A percentile compares a stretch with the other conserved stretches of the same genome.
phyloP scores from a whole-genome alignment of 2,888 invertebrate species.

The Ptilodon capucinus region DNA sequence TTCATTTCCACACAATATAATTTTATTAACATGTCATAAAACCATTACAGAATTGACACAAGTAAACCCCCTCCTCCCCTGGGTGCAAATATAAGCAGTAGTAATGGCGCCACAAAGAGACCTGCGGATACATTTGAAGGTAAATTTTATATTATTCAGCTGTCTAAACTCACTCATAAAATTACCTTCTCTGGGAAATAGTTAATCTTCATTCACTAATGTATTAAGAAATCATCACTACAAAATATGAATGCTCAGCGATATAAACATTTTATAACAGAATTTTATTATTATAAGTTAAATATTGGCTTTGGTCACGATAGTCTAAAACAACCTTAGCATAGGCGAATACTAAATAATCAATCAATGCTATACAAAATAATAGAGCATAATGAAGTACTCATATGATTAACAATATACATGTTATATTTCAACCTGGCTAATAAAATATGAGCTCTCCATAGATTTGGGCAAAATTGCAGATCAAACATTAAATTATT shows the following conservation, averaged over 20 bases:
- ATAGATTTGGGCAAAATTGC: too few species aligned
- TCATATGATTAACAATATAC: neutral
- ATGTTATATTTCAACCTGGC: neutral
- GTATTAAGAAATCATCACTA: neutral
- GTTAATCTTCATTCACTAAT: neutral
- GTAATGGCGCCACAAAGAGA: slow-evolving; percentile 40
- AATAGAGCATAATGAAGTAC: neutral
- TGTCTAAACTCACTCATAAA: neutral
- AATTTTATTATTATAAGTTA: slow-evolving; percentile 5
- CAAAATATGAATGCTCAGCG: slow-evolving; percentile 40
- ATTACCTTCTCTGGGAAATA: neutral
- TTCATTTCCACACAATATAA: too few species aligned
- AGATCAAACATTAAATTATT: too few species aligned
- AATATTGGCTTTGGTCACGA: slow-evolving; percentile 2
- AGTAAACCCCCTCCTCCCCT: slow-evolving; percentile 61
- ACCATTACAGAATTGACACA: slow-evolving; percentile 52
- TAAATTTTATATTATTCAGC: slow-evolving; percentile 26
- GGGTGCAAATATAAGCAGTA: slow-evolving; percentile 18
- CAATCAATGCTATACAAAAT: neutral
- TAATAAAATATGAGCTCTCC: too few species aligned
- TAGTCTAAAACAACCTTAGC: slow-evolving; percentile 15
- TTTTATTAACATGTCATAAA: neutral
- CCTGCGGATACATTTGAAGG: slow-evolving; percentile 37
- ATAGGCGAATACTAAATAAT: slow-evolving; percentile 30
- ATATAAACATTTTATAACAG: slow-evolving; percentile 25